phyloP scores from a whole-genome alignment of 2,888 invertebrate species.

The Lydus trimaculatus region DNA sequence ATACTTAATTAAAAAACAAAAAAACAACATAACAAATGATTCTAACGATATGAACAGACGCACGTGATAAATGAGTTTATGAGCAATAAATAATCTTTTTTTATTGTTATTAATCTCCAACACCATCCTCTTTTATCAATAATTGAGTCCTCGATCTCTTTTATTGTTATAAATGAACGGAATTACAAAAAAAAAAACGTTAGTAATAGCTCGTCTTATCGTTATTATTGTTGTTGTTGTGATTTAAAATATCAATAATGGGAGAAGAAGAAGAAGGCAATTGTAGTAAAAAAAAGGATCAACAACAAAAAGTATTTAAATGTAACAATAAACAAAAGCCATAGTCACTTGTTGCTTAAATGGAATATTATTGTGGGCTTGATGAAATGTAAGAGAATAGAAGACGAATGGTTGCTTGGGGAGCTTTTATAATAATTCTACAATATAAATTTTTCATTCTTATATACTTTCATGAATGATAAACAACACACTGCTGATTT shows the following conservation, averaged over 20 bases:
- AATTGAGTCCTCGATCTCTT: no score
- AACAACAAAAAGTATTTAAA: background rate
- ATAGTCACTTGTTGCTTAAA: background rate
- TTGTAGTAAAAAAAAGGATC: background rate
- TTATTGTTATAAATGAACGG: no score
- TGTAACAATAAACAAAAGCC: background rate
- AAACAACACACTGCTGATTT: background rate
- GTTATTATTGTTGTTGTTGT: background rate
- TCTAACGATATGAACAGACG: no score
- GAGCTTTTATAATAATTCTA: background rate
- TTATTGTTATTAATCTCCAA: no score
- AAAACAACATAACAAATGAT: no score
- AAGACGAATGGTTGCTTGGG: background rate
- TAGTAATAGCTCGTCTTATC: no score
- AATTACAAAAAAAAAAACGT: no score
- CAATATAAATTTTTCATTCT: background rate
- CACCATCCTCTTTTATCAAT: no score
- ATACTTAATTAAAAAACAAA: no score
- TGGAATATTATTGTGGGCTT: background rate
- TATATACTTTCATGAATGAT: background rate
- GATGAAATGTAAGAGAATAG: background rate
- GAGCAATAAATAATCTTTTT: no score
- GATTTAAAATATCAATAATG: background rate
- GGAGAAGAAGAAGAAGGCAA: background rate
- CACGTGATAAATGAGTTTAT: no score